phyloP scores from a whole-genome alignment of 2,113 vertebrate species.

The Guaruba guarouba region DNA sequence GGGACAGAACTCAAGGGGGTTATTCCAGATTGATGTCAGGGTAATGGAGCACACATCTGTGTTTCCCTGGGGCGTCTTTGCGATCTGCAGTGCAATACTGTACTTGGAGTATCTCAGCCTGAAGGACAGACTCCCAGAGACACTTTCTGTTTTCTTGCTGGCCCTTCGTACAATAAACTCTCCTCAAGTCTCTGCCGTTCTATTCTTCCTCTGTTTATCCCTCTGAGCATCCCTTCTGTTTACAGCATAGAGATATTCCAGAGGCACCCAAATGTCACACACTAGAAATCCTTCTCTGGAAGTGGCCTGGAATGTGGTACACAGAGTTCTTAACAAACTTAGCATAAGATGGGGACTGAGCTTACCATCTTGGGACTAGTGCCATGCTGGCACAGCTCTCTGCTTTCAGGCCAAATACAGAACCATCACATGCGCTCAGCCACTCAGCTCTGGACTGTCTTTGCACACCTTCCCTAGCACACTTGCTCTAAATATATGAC shows the following conservation, averaged over 20 bases:
- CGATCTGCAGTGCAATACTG: neutral
- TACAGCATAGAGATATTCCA: neutral
- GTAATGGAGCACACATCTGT: neutral
- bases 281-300: neutral
- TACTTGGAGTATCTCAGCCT: neutral
- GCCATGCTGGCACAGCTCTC: neutral
- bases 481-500: neutral
- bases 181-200: fast-evolving
- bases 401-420: neutral
- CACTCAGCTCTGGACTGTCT: neutral
- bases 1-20: neutral
- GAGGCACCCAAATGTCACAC: neutral
- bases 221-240: neutral
- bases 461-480: neutral
- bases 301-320: neutral
- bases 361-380: neutral
- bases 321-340: neutral
- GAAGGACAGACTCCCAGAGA: neutral
- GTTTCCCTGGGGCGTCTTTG: neutral
- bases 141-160: neutral
- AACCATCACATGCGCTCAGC: neutral
- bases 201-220: neutral
- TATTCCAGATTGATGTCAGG: neutral
- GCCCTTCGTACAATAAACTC: neutral
- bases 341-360: neutral